These are phyloP conservation scores for Meteorus sp. DNA, from an alignment of 1,140 invertebrate species.

Conservation along the genomic window DNA sequence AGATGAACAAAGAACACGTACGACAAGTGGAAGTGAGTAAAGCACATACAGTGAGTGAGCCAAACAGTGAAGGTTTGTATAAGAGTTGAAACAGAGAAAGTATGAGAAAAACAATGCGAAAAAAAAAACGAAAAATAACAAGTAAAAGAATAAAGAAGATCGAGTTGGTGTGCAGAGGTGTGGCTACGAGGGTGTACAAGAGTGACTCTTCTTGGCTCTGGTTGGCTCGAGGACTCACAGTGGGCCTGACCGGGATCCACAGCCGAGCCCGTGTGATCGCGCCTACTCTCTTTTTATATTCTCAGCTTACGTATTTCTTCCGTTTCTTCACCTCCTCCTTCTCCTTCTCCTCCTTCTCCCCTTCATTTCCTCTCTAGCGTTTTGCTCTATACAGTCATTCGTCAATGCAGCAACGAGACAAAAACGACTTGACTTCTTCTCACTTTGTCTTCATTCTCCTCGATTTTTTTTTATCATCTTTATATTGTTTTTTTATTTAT, in stretches of 20 bases:
- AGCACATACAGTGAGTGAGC: too few species aligned
- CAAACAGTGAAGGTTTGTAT: conserved; percentile 7
- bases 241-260: conserved; percentile 53
- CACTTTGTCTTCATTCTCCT: too few species aligned
- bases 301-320: conserved; percentile 26
- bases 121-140: conserved; percentile 1
- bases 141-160: conserved; percentile 22
- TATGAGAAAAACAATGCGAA: neutral
- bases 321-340: conserved; percentile 31
- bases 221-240: conserved; percentile 55
- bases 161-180: conserved; percentile 48
- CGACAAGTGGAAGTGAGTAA: conserved; percentile 21
- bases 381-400: conserved; percentile 7
- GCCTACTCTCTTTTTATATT: conserved; percentile 13
- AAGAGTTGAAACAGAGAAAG: neutral
- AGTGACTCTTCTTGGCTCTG: conserved; percentile 54
- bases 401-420: too few species aligned
- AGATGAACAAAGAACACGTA: conserved; percentile 18
- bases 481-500: too few species aligned
- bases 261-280: conserved; percentile 33
- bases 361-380: neutral
- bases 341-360: conserved; percentile 26
- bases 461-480: too few species aligned
- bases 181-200: conserved; percentile 53
- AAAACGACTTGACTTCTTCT: too few species aligned